phyloP scores from a whole-genome alignment of 2,113 vertebrate species.

The Calyptommatus sinebrachiatus region DNA sequence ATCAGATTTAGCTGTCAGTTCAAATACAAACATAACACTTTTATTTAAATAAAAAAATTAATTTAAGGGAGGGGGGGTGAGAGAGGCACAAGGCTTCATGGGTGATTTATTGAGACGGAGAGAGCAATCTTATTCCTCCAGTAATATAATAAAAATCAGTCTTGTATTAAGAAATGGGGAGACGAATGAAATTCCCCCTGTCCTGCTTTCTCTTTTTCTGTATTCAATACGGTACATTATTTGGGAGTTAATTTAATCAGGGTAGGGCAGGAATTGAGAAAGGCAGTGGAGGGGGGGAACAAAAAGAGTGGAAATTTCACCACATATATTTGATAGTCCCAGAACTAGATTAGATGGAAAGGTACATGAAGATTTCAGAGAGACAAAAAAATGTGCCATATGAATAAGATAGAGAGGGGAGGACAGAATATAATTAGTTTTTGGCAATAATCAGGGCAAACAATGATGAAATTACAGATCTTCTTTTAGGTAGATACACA shows the following conservation, averaged over 20 bases:
- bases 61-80: constrained; percentile 72
- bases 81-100: constrained; percentile 80
- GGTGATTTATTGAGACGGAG: constrained; percentile 83
- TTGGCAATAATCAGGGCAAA: constrained; percentile 67
- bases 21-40: constrained; percentile 99
- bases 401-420: constrained; percentile 58
- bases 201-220: constrained; percentile 39
- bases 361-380: constrained; percentile 54
- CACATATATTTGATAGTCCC: constrained; percentile 67
- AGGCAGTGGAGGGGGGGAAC: not conserved
- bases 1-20: constrained; percentile 99
- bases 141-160: constrained; percentile 80
- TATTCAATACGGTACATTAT: constrained; percentile 68
- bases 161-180: constrained; percentile 72
- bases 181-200: constrained; percentile 45
- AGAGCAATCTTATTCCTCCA: constrained; percentile 78
- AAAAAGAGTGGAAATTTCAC: constrained; percentile 62
- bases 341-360: constrained; percentile 72
- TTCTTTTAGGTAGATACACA: constrained; percentile 38
- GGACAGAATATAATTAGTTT: constrained; percentile 71
- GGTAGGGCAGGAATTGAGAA: not conserved
- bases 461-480: constrained; percentile 56
- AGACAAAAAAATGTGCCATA: constrained; percentile 71
- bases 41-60: constrained; percentile 99
- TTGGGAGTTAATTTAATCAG: constrained; percentile 75